Evolutionary conservation across 2,888 invertebrate species (phyloP), one percentile per base, ranked within the genome.

Genomic region (Diaperis boleti): DNA sequence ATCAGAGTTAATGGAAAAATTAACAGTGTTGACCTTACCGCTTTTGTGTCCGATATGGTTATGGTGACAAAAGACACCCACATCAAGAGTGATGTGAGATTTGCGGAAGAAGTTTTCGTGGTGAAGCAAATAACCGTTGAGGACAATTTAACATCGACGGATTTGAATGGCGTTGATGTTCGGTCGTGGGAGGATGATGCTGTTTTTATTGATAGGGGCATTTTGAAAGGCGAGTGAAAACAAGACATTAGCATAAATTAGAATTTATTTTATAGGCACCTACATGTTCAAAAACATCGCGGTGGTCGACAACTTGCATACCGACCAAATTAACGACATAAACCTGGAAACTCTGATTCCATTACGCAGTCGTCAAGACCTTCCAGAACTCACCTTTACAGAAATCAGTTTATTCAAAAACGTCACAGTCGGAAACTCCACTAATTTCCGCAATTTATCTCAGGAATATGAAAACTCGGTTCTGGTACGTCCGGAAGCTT

Each of bases 391-490:
- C 0, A 54, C 70, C 0, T 78, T 85, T 44, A 70, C 70, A 0
- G 77, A 83, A 61, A 60, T 85, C 6, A 71, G 65, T 1, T 52
- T 72, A 5, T 67, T 74, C 15, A 70, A 74, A 10, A 70, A 79
- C 59, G 71, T 81, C 31, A 15, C 52, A 20, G 80, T 81, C 20
- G 70, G 68, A 8, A 70, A 73, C 62, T 67, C 75, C 39, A 77
- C 84, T 1, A 88, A 87, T 70, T 80, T 75, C 0, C 64, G 79
- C 1, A 74, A 82, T 66, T 73, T 88, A 11, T 61, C 73, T 1
- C 62, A 79, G 29, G 85, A 86, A 71, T 82, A 79, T 56, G 60
- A 75, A 11, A 85, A 85, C 62, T 85, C 87, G 0, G 73, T 87
- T 7, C 80, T 84, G 85, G 87, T 86, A 78, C 77, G 77, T 73